Evolutionary conservation across 1,140 invertebrate species (phyloP).

Genomic region (Drosophila pachea): DNA sequence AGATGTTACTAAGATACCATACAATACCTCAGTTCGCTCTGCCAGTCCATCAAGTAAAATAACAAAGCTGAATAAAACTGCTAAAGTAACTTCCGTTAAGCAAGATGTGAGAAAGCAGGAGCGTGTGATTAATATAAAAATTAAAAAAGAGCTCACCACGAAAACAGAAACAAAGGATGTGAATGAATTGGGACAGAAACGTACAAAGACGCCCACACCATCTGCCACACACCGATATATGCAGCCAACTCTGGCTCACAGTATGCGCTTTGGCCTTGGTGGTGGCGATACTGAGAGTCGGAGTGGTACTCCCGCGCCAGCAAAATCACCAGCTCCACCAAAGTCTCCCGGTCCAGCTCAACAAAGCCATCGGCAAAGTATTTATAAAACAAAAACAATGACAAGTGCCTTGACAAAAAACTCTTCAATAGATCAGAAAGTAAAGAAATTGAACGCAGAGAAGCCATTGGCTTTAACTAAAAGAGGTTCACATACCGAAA

Average conservation of each 20-base stretch:
- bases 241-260: conserved; percentile 72
- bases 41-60: conserved; percentile 52
- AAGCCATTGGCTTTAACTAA: conserved; percentile 38
- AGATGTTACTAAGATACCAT: conserved; percentile 69
- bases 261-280: conserved; percentile 56
- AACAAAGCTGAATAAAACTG: conserved; percentile 31
- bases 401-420: conserved; percentile 73
- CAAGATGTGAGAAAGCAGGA: conserved; percentile 30
- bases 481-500: conserved; percentile 54
- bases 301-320: conserved; percentile 35
- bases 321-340: conserved; percentile 59
- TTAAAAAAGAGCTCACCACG: conserved; percentile 33
- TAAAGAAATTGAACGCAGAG: conserved; percentile 38
- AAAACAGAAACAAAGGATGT: conserved; percentile 28
- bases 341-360: conserved; percentile 54
- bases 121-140: conserved; percentile 29
- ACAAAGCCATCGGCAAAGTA: conserved; percentile 39
- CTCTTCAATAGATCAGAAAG: conserved; percentile 45
- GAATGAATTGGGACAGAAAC: conserved; percentile 20
- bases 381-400: conserved; percentile 37
- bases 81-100: conserved; percentile 11
- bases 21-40: conserved; percentile 55
- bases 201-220: conserved; percentile 50
- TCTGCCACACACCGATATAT: conserved; percentile 67
- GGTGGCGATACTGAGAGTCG: conserved; percentile 52